A percentile compares a stretch with the other conserved stretches of the same genome.
These are phyloP conservation scores for Micrasema longulum DNA, from an alignment of 1,140 invertebrate genomes.

Conservation along the genomic window DNA sequence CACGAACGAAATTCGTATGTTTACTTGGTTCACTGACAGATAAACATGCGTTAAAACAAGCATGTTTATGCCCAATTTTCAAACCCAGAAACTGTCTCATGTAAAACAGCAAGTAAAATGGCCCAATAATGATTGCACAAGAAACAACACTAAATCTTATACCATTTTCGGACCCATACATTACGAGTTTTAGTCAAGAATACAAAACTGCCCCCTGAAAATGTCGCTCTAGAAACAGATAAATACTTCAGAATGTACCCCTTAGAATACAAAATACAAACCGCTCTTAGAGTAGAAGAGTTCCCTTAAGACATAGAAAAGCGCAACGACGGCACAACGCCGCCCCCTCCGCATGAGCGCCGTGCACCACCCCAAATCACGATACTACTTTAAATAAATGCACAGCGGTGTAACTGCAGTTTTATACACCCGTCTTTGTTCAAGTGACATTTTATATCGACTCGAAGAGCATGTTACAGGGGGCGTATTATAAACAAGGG, in stretches of 20 bases:
- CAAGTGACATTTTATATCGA: background rate
- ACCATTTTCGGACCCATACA: too few species aligned
- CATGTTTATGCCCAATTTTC: too few species aligned
- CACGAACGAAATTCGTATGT: too few species aligned
- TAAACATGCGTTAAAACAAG: too few species aligned
- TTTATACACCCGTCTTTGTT: slow-evolving; percentile 11
- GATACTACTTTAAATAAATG: slow-evolving; percentile 31
- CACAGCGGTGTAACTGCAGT: slow-evolving; percentile 11
- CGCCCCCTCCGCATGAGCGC: background rate
- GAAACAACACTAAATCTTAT: too few species aligned
- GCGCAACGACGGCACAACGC: slow-evolving; percentile 9
- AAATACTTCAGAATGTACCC: slow-evolving; percentile 25
- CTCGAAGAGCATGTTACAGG: background rate
- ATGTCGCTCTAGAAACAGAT: slow-evolving; percentile 23
- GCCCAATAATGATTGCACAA: too few species aligned
- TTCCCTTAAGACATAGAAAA: slow-evolving; percentile 27
- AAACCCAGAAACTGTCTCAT: too few species aligned
- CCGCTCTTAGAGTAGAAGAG: background rate
- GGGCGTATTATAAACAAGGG: background rate
- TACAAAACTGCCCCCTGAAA: background rate
- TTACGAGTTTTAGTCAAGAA: too few species aligned
- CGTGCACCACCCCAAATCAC: slow-evolving; percentile 17
- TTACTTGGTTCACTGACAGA: too few species aligned
- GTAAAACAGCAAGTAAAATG: too few species aligned
- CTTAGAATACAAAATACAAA: slow-evolving; percentile 8